A percentile compares a stretch with the other conserved stretches of the same genome.
Evolutionary conservation across 2,113 vertebrate genomes (phyloP).

Genomic region (Parus major): DNA sequence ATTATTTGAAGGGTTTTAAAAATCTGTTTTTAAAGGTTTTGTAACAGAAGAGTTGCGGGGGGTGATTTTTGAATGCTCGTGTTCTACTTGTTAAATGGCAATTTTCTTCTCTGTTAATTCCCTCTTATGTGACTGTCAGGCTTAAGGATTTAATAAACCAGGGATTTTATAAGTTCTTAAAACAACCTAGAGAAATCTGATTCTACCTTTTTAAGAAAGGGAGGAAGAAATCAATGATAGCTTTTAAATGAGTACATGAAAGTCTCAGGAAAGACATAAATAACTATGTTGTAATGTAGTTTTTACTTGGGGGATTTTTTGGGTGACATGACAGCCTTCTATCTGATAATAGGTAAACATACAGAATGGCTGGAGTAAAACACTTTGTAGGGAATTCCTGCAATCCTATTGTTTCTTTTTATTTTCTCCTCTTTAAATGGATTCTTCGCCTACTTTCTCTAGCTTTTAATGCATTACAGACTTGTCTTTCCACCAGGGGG

Average conservation of each 20-base stretch:
- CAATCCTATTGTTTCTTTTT: not conserved
- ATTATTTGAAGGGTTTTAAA: conserved; percentile 37
- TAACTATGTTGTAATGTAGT: not conserved
- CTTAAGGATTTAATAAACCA: conserved; percentile 30
- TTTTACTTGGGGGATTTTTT: not conserved
- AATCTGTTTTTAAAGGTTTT: conserved; percentile 45
- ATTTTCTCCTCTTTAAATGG: not conserved
- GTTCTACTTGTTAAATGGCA: conserved; percentile 27
- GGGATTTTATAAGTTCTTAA: conserved; percentile 33
- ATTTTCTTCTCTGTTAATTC: conserved; percentile 42
- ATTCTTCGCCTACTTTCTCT: not conserved
- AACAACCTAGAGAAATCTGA: not conserved
- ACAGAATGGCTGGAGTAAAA: not conserved
- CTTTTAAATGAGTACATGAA: conserved; percentile 7
- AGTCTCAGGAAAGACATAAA: not conserved
- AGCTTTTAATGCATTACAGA: not conserved
- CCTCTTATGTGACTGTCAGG: conserved; percentile 1
- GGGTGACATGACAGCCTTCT: not conserved
- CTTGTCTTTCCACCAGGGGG: conserved; percentile 34
- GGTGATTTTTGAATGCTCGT: not conserved
- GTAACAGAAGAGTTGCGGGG: conserved; percentile 27
- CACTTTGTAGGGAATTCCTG: not conserved
- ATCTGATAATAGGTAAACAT: not conserved
- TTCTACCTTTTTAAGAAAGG: not conserved
- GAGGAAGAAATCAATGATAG: conserved; percentile 28